Evolutionary conservation across 2,113 vertebrate genomes (phyloP), one percentile per base, ranked within the genome.

Genomic region (Mixornis gularis): DNA sequence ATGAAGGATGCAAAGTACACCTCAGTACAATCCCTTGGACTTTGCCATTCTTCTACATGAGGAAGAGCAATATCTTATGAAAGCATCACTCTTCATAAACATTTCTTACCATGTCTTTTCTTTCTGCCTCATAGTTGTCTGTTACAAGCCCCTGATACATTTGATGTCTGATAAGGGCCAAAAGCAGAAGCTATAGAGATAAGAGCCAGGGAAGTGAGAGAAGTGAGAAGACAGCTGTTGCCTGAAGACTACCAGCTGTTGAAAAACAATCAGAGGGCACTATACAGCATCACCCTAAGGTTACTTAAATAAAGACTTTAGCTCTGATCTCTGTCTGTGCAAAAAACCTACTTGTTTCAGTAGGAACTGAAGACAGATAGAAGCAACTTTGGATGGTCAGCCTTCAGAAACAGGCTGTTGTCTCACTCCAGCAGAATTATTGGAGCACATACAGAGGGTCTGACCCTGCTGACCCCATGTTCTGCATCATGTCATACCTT

Each of bases 151-250:
- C n/a, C 38, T 86, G 76, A 77, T 84, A 74, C 17, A 32, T 91
- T 66, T 91, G 77, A 65, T 79, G 71, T 41, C 77, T 93, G 87
- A 92, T 95, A 89, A 93, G 79, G 59, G 66, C 66, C 79, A 71
- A 96, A 93, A 95, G 93, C 93, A 96, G 96, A 94, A 96, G 87
- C 94, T 87, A 46, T 51, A 62, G 77, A 94, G 95, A 95, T 93
- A 94, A 95, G 76, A 94, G 43, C 21, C 29, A 79, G 43, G 48
- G 46, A 92, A 70, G 52, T 85, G 90, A 82, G 84, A 94, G 71
- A 81, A 87, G 58, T 74, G 38, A 83, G 82, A 95, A 91, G 71
- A 77, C 88, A 91, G 92, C 94, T 83, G 90, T 73, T 86, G 84
- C 60, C 66, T 95, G 88, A 96, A 91, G 59, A 62, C 68, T 79